These are phyloP conservation scores for Aradus depressus DNA, from an alignment of 2,888 invertebrate species.

Conservation along the genomic window DNA sequence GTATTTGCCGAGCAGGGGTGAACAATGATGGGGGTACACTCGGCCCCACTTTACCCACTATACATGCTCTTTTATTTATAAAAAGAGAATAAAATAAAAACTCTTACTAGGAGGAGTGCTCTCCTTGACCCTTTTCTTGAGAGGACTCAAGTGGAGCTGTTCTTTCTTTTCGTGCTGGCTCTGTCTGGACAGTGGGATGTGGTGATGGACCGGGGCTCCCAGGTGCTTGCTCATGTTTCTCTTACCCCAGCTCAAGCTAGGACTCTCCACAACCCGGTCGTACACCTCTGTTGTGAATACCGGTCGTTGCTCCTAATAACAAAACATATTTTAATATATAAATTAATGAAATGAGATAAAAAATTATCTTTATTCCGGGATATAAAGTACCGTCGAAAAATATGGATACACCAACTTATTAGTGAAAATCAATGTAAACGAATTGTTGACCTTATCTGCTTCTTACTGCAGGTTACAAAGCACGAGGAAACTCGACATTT, in stretches of 20 bases:
- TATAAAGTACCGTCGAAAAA: no score
- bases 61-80: no score
- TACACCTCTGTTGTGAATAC: constrained; percentile 33
- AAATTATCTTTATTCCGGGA: no score
- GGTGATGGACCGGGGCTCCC: constrained; percentile 45
- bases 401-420: no score
- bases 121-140: constrained; percentile 93
- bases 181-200: constrained; percentile 35
- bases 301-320: constrained; percentile 45
- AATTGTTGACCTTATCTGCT: no score
- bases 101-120: constrained; percentile 63
- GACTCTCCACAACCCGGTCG: constrained; percentile 32
- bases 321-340: constrained; percentile 9
- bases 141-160: constrained; percentile 84
- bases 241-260: constrained; percentile 31
- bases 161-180: constrained; percentile 50
- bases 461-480: no score
- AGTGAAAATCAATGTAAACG: no score
- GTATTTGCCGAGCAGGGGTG: no score
- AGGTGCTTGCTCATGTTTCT: constrained; percentile 35
- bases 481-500: no score
- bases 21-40: no score
- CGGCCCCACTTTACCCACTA: no score
- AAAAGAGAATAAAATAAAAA: constrained; percentile 4
- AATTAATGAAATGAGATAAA: not conserved